Conservation (phyloP, 2,888 invertebrate genomes). For the Troglohyphantes excavatus region DNA sequence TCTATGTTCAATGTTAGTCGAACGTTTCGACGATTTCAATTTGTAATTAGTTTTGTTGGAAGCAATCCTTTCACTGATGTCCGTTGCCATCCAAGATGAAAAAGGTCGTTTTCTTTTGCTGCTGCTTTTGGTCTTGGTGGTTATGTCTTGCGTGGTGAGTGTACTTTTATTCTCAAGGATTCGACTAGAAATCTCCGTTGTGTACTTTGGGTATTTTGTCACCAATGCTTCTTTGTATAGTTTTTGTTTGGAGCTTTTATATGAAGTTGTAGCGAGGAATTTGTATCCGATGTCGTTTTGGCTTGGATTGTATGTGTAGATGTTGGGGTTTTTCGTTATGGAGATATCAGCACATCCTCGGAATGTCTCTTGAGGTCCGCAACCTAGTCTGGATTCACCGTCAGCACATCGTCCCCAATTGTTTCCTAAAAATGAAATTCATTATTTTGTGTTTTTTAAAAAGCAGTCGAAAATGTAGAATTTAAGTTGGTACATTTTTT, state of each 20-base stretch:
- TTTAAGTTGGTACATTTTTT: too few species aligned
- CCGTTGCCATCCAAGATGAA: background rate
- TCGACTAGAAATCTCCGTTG: conserved; percentile 14
- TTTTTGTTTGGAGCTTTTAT: conserved; percentile 40
- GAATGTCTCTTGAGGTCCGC: conserved; percentile 94
- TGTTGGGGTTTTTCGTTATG: conserved; percentile 84
- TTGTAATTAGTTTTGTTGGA: background rate
- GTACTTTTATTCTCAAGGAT: background rate
- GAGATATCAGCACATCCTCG: conserved; percentile 92
- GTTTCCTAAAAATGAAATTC: conserved; percentile 84
- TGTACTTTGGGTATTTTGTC: conserved; percentile 26
- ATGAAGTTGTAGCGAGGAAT: background rate
- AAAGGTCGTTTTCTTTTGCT: background rate
- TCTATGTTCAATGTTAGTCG: background rate
- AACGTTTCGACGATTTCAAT: background rate
- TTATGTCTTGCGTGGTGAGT: background rate
- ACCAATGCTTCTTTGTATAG: conserved; percentile 23
- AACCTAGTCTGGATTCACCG: conserved; percentile 92
- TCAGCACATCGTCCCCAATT: conserved; percentile 92
- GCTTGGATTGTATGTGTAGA: conserved; percentile 6
- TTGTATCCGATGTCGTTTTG: conserved; percentile 47
- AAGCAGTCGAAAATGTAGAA: too few species aligned
- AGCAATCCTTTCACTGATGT: background rate
- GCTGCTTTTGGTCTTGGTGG: background rate
- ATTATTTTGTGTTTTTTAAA: background rate